phyloP scores from a whole-genome alignment of 2,888 invertebrate species.

The Thelaira solivaga region DNA sequence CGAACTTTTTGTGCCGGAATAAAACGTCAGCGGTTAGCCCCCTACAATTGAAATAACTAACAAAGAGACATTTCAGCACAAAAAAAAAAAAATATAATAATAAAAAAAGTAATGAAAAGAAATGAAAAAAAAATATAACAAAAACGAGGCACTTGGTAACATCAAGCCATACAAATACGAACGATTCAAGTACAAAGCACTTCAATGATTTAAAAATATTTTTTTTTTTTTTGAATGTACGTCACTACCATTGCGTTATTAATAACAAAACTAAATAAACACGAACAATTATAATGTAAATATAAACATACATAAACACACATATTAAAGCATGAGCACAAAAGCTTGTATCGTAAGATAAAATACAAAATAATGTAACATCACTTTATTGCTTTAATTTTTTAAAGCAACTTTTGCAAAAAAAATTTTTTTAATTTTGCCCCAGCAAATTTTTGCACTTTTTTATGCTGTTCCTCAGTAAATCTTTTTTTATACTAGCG shows the following conservation, averaged over 20 bases:
- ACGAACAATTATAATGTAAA: neutral
- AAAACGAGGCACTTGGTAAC: conserved; percentile 37
- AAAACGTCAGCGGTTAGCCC: conserved; percentile 31
- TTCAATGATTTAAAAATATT: neutral
- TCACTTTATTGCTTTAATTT: no score
- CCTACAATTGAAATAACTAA: neutral
- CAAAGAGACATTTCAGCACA: neutral
- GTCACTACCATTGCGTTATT: conserved; percentile 6
- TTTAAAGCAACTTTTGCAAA: no score
- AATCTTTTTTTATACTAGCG: no score
- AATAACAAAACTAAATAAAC: neutral
- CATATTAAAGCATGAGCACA: no score
- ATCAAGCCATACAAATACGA: conserved; percentile 29
- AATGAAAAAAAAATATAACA: conserved; percentile 11
- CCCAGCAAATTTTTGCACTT: no score
- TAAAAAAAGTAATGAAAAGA: no score
- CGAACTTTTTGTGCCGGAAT: conserved; percentile 23
- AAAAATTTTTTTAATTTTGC: no score
- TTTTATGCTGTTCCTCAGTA: no score
- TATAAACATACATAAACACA: neutral
- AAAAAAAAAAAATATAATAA: neutral
- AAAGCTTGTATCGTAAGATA: no score
- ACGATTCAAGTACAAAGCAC: conserved; percentile 8
- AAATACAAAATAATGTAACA: no score
- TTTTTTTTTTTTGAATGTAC: neutral